Percentiles rank a stretch among this genome's conserved stretches.
These are phyloP conservation scores for Lutjanus argentimaculatus DNA, from an alignment of 2,797 vertebrate species.

Conservation along the genomic window DNA sequence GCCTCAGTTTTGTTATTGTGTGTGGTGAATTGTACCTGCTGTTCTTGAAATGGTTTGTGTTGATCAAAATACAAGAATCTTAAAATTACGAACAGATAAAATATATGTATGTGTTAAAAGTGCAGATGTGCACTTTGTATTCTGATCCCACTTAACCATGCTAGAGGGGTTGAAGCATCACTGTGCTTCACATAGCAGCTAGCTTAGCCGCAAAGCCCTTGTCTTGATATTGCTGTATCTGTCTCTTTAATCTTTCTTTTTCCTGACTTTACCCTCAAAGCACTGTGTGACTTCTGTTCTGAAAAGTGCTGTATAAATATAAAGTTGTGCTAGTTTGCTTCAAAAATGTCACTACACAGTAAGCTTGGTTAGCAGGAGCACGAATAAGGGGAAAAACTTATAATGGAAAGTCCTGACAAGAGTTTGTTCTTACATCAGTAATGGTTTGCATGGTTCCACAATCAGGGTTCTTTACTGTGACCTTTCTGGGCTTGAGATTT, in stretches of 20 bases:
- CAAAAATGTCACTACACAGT: background rate
- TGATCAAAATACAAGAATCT: too few relatives aligned
- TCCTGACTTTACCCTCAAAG: background rate
- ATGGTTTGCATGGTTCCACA: constrained; percentile 40
- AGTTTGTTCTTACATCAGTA: constrained; percentile 38
- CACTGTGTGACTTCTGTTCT: background rate
- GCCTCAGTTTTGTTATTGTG: too few relatives aligned
- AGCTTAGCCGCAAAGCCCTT: background rate
- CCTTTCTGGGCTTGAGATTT: constrained; percentile 55
- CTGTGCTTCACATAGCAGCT: background rate
- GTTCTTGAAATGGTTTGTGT: too few relatives aligned
- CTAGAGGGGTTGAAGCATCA: too few relatives aligned
- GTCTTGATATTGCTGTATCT: background rate
- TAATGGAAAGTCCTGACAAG: constrained; percentile 20
- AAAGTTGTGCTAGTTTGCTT: background rate
- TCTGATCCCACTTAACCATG: too few relatives aligned
- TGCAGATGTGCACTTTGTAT: too few relatives aligned
- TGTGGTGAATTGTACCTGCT: too few relatives aligned
- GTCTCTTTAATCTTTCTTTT: background rate
- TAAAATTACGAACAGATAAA: too few relatives aligned
- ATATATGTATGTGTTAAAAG: too few relatives aligned
- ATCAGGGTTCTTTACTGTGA: constrained; percentile 47
- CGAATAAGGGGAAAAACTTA: background rate
- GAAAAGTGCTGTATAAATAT: background rate
- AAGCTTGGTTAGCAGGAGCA: background rate